Base-by-base conservation (phyloP, 2,113 vertebrate genomes). In the Carlito syrichta region DNA sequence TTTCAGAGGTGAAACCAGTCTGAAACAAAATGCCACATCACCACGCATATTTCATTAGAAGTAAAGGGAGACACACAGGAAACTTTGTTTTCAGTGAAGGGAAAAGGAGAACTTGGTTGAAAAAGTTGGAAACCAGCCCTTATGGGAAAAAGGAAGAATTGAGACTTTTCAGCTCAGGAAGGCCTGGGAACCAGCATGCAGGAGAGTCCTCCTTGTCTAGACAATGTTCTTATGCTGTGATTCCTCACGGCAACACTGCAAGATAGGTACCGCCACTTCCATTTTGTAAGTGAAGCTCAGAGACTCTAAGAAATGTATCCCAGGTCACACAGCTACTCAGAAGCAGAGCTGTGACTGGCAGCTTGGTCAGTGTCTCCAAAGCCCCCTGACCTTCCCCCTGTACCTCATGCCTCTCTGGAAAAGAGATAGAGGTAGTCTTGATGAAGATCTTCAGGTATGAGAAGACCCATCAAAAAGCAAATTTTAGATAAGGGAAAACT, bases 1-100 rank as follows among this genome's bases (percentile, higher is more conserved):
- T 98, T 94, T 95, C 95, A 79, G 71, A 74, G 38, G 56, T 17
- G n/a, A 89, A 90, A 40, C 54, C 22, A 58, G 48, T 8, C 30
- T 68, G 78, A 79, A 90, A 85, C 4, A 16, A 50, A 82, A 95
- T 3, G 48, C 90, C 78, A 2, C 8, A 11, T 76, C 62, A 27
- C 73, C 85, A 14, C 5, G 32, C 2, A 7, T 45, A 40, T 62
- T 62, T 92, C 81, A 45, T 83, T 83, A 91, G 92, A 38, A 66
- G 54, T 91, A 73, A 90, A 79, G 71, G 71, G 85, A 95, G 77
- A 86, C 19, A 4, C 11, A 0, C 52, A 25, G 50, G 62, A 68
- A 63, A 66, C 56, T 85, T 52, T 92, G 66, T 85, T 73, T 88
- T 58, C 35, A 0, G 83, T 13, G 43, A 95, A 91, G 60, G 35